These are phyloP conservation scores for Esperia sulphurella DNA, from an alignment of 2,888 invertebrate genomes.

Conservation along the genomic window DNA sequence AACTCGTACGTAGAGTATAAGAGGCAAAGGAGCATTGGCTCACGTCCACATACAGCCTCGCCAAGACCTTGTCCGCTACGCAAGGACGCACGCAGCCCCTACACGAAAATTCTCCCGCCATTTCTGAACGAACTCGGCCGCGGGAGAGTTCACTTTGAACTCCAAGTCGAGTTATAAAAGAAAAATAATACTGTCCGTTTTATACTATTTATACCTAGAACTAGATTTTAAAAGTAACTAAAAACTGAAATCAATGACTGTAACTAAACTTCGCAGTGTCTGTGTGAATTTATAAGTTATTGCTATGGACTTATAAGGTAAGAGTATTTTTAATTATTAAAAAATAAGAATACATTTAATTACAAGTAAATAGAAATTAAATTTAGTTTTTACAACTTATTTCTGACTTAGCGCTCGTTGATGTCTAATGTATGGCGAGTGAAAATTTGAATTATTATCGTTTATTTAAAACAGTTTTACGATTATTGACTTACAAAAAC, in stretches of 20 bases:
- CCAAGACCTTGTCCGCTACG: conserved; percentile 68
- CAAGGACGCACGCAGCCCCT: conserved; percentile 76
- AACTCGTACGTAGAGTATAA: conserved; percentile 58
- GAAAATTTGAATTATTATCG: too few species aligned
- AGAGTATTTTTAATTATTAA: not conserved
- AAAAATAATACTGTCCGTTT: not conserved
- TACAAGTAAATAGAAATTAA: not conserved
- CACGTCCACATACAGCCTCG: conserved; percentile 60
- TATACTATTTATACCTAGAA: not conserved
- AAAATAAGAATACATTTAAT: too few species aligned
- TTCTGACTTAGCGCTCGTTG: not conserved
- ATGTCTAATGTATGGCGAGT: not conserved
- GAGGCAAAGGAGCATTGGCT: conserved; percentile 59
- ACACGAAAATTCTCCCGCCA: conserved; percentile 57
- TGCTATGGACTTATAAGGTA: conserved; percentile 10
- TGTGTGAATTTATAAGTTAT: not conserved
- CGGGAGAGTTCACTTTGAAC: conserved; percentile 51
- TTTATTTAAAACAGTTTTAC: too few species aligned
- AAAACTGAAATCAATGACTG: not conserved
- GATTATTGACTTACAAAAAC: too few species aligned
- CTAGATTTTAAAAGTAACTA: not conserved
- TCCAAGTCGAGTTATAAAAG: conserved; percentile 19
- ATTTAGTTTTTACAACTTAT: not conserved
- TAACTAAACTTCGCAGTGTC: not conserved
- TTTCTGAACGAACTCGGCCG: conserved; percentile 58